Conservation (phyloP, 92 coral and sea anemone genomes). For the Ricordea florida region DNA sequence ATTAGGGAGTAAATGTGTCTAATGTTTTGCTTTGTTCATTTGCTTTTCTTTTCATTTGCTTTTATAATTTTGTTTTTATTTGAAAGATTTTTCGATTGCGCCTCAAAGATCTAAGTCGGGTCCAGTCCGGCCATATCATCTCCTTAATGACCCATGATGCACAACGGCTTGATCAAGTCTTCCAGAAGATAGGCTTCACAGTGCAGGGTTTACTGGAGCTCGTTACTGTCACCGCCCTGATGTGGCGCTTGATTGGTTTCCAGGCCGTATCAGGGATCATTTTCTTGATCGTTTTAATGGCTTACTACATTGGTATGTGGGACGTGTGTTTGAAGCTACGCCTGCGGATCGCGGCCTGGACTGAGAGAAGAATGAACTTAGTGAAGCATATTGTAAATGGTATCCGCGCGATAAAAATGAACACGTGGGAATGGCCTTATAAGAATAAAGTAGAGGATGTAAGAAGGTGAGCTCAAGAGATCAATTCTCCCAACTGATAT, state of each 20-base stretch:
- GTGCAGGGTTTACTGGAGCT: constrained; percentile 73
- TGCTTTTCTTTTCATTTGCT: neutral
- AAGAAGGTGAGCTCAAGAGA: constrained; percentile 15
- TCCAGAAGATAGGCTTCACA: constrained; percentile 73
- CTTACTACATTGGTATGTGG: constrained; percentile 87
- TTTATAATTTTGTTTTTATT: neutral
- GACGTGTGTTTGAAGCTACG: constrained; percentile 81
- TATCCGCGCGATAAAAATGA: constrained; percentile 82
- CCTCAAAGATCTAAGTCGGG: constrained; percentile 68
- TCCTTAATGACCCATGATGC: constrained; percentile 66
- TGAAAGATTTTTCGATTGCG: constrained; percentile 62
- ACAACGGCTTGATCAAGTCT: constrained; percentile 68
- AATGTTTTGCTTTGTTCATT: neutral
- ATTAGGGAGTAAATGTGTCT: too few species aligned
- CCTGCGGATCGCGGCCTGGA: constrained; percentile 60
- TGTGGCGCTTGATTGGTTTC: constrained; percentile 85
- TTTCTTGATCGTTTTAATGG: constrained; percentile 67
- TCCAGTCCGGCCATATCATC: constrained; percentile 51
- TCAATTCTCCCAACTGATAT: too few species aligned
- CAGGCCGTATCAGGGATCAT: constrained; percentile 82
- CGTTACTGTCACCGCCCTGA: constrained; percentile 67
- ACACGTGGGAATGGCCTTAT: constrained; percentile 84
- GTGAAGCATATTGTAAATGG: constrained; percentile 61
- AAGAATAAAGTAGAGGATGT: constrained; percentile 54
- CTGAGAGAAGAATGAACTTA: constrained; percentile 69